Conservation (phyloP, 2,888 invertebrate species). For the Catonia carolina region DNA sequence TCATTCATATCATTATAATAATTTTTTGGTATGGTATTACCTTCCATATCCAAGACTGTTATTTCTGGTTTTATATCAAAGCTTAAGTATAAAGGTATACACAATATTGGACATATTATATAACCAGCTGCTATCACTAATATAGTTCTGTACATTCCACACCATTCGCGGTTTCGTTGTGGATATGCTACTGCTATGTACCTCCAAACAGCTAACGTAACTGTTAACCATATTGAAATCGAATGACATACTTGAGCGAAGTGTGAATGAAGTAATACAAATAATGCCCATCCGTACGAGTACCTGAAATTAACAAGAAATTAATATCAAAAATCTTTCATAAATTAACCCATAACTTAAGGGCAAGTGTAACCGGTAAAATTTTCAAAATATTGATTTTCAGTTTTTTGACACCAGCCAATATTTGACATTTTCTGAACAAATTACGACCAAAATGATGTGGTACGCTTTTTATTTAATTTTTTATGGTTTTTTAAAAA, state of each 20-base stretch:
- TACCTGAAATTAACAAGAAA: slow-evolving; percentile 45
- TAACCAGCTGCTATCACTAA: slow-evolving; percentile 71
- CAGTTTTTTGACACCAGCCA: too few species aligned
- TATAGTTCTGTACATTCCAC: slow-evolving; percentile 69
- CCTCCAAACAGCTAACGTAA: slow-evolving; percentile 87
- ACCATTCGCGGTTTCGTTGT: slow-evolving; percentile 72
- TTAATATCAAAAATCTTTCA: too few species aligned
- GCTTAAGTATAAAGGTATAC: slow-evolving; percentile 75
- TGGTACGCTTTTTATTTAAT: too few species aligned
- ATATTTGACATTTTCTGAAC: too few species aligned
- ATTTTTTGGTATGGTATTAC: too few species aligned
- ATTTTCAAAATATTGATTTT: too few species aligned
- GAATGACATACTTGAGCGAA: slow-evolving; percentile 85
- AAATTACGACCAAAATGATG: too few species aligned
- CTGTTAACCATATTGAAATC: slow-evolving; percentile 87
- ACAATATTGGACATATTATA: slow-evolving; percentile 73
- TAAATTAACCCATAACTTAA: too few species aligned
- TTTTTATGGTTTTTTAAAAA: too few species aligned
- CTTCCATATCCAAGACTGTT: slow-evolving; percentile 41
- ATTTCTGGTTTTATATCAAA: slow-evolving; percentile 57
- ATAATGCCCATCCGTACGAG: slow-evolving; percentile 70
- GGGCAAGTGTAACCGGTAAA: too few species aligned
- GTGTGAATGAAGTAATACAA: slow-evolving; percentile 84
- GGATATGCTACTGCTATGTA: slow-evolving; percentile 75
- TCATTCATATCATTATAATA: slow-evolving; percentile 44